A percentile compares a stretch with the other conserved stretches of the same genome.
These are phyloP conservation scores for Caretta caretta DNA, from an alignment of 2,113 vertebrate genomes.

Conservation along the genomic window DNA sequence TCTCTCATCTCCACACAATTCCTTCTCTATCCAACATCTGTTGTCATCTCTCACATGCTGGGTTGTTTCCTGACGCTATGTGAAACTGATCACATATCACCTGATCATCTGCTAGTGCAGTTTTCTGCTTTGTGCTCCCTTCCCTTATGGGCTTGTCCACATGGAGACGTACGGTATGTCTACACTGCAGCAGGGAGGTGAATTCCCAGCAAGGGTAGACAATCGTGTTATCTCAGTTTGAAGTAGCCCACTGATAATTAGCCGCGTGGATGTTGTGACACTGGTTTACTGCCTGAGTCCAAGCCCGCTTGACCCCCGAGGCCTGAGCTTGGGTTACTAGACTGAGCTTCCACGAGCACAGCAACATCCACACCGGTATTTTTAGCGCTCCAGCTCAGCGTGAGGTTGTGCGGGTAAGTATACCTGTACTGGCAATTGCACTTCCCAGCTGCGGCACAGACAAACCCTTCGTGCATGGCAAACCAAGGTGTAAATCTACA, in stretches of 20 bases:
- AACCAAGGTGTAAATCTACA: background rate
- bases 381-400: background rate
- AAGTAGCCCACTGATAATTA: too few species aligned
- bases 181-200: too few species aligned
- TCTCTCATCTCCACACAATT: background rate
- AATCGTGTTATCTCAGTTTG: too few species aligned
- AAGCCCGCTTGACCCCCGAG: too few species aligned
- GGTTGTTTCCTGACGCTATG: background rate
- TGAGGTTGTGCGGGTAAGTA: background rate
- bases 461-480: background rate
- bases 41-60: background rate
- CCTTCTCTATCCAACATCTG: background rate
- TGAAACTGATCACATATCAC: background rate
- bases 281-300: too few species aligned
- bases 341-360: too few species aligned
- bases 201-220: too few species aligned
- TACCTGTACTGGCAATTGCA: background rate
- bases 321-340: too few species aligned
- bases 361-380: background rate
- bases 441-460: background rate
- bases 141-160: background rate
- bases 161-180: background rate
- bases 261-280: too few species aligned
- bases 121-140: background rate
- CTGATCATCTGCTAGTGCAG: rapidly evolving